Conservation (phyloP, 2,797 vertebrate species). For the Arctocebus calabarensis region DNA sequence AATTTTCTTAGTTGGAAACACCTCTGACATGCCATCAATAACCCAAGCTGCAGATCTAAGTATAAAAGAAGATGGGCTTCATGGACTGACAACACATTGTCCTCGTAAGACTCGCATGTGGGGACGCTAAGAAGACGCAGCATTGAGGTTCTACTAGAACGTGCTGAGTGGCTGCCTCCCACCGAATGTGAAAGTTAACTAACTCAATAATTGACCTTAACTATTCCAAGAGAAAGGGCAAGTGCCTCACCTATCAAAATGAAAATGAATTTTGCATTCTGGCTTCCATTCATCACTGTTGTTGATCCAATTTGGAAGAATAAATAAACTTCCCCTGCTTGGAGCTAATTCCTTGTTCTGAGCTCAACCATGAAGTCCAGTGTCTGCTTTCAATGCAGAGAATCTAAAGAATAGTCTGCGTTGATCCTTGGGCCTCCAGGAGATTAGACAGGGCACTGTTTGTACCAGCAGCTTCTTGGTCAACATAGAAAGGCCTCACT, state of each 20-base stretch:
- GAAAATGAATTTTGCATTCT: neutral
- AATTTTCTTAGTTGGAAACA: constrained; percentile 6
- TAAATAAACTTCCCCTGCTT: neutral
- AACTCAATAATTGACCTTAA: neutral
- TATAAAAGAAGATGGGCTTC: neutral
- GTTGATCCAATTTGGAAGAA: neutral
- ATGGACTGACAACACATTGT: neutral
- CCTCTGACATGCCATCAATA: neutral
- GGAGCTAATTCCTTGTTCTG: neutral
- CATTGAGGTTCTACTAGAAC: neutral
- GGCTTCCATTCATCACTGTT: neutral
- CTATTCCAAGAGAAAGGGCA: neutral
- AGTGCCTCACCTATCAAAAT: neutral
- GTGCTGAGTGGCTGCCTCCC: neutral
- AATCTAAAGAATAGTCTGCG: neutral
- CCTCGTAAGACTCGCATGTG: neutral
- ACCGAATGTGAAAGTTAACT: neutral
- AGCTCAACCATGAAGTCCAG: neutral
- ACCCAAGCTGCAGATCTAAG: neutral
- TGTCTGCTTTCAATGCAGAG: neutral
- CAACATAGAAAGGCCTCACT: neutral
- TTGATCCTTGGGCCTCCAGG: rapidly evolving
- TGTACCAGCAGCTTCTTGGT: neutral
- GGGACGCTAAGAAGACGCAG: neutral
- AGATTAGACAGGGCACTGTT: neutral